phyloP scores from a whole-genome alignment of 2,888 invertebrate species.

The Chorisops tibialis region DNA sequence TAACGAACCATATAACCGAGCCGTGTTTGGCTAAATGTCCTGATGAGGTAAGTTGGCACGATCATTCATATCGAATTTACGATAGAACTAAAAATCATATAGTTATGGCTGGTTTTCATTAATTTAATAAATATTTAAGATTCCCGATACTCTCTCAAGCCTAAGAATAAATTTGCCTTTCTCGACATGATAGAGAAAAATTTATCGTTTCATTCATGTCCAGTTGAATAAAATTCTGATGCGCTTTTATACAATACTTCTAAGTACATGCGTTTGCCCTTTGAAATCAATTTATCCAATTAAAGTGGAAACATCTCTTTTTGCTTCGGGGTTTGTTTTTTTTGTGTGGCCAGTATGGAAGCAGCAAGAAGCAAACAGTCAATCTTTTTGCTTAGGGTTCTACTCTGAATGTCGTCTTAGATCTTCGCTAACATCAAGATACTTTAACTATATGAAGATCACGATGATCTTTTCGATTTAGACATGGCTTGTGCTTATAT shows the following conservation, averaged over 20 bases:
- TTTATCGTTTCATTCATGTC: too few species aligned
- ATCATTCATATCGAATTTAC: too few species aligned
- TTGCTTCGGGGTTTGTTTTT: neutral
- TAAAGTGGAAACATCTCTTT: slow-evolving; percentile 27
- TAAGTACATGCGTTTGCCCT: slow-evolving; percentile 30
- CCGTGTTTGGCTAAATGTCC: slow-evolving; percentile 32
- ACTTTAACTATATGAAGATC: neutral
- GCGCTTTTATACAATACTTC: too few species aligned
- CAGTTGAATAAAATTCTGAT: too few species aligned
- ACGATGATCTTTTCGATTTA: slow-evolving; percentile 1
- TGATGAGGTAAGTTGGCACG: slow-evolving; percentile 29
- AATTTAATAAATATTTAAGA: too few species aligned
- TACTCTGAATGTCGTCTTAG: neutral
- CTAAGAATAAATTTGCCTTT: too few species aligned
- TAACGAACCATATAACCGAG: slow-evolving; percentile 32
- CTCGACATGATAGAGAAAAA: too few species aligned
- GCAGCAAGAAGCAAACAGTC: too few species aligned
- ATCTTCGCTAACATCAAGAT: slow-evolving; percentile 3
- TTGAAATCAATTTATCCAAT: slow-evolving; percentile 34
- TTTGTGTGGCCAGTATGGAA: too few species aligned
- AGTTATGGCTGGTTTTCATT: too few species aligned
- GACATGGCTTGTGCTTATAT: neutral
- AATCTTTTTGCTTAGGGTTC: too few species aligned
- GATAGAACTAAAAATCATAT: too few species aligned
- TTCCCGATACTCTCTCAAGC: neutral